phyloP scores from a whole-genome alignment of 2,797 vertebrate genomes.

The Mustela erminea region DNA sequence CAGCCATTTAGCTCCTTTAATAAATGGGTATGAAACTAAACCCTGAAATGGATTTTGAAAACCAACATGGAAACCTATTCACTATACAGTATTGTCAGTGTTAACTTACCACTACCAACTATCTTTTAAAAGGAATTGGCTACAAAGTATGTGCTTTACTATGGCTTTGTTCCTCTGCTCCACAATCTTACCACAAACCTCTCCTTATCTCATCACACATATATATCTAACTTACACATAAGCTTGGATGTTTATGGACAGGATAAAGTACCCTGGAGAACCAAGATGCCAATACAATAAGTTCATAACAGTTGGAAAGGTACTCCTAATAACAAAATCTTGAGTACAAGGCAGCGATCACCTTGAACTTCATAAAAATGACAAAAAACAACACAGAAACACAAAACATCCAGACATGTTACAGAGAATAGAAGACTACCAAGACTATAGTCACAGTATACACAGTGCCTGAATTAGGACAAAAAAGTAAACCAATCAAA shows the following conservation, averaged over 20 bases:
- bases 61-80: neutral
- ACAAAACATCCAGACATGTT: slow-evolving; percentile 2
- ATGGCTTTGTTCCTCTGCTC: neutral
- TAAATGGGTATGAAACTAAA: neutral
- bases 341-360: neutral
- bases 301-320: neutral
- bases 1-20: neutral
- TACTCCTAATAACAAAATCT: slow-evolving; percentile 46
- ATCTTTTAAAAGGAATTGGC: neutral
- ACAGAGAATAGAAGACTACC: neutral
- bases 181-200: neutral
- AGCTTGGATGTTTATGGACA: neutral
- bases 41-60: slow-evolving; percentile 2
- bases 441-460: neutral
- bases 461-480: neutral
- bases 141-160: slow-evolving; percentile 25
- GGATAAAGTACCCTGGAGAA: neutral
- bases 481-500: slow-evolving; percentile 17
- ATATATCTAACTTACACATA: neutral
- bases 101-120: neutral
- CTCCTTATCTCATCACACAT: neutral
- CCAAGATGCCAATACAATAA: neutral
- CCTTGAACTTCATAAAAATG: slow-evolving; percentile 46
- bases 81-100: neutral
- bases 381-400: slow-evolving; percentile 42